Evolutionary conservation across 2,797 vertebrate species (phyloP), one percentile per base, ranked within the genome.

Genomic region (Melanotaenia nigrans): DNA sequence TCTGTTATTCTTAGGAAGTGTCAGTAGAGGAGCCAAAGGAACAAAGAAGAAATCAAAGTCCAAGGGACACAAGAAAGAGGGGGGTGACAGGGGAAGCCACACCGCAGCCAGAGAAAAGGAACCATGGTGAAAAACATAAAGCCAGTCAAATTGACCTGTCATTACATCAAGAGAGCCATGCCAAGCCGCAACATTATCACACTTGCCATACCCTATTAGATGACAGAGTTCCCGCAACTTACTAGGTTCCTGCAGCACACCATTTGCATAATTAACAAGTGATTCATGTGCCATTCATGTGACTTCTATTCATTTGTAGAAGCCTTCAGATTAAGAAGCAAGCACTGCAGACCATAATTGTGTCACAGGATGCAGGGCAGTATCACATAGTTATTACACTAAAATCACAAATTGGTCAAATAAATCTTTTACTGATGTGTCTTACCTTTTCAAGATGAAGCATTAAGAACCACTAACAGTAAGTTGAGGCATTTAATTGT

Each of bases 21-120:
- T 96, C 95, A 96, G 94, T 92, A 92, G 94, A 95, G 92, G 94
- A 96, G 95, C 94, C 94, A 90, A 72, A 45, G 80, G 93, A 96
- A 99, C 97, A 98, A 99, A 97, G 93, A 95, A 93, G 93, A 96
- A 96, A 95, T 95, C 90, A 92, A 96, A 97, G 95, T 96, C 95
- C 94, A 95, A 93, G 95, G 90, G 89, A 90, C 82, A 92, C 84
- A 78, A 87, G 90, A 87, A 85, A 87, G 79, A 14, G 82, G 18
- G 78, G 82, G 74, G 86, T 10, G 30, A 70, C 65, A 61, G 79
- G 75, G 81, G 90, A 86, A 83, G 84, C 87, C 80, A 70, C 89
- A 87, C 81, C 92, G 93, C 88, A 90, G 92, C 90, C 81, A 77
- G 81, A 92, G 93, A 94, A 94, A 55, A 94, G 90, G 90, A 93